A percentile compares a stretch with the other conserved stretches of the same genome.
These are phyloP conservation scores for Sweltsa coloradensis DNA, from an alignment of 1,140 invertebrate genomes.

Conservation along the genomic window DNA sequence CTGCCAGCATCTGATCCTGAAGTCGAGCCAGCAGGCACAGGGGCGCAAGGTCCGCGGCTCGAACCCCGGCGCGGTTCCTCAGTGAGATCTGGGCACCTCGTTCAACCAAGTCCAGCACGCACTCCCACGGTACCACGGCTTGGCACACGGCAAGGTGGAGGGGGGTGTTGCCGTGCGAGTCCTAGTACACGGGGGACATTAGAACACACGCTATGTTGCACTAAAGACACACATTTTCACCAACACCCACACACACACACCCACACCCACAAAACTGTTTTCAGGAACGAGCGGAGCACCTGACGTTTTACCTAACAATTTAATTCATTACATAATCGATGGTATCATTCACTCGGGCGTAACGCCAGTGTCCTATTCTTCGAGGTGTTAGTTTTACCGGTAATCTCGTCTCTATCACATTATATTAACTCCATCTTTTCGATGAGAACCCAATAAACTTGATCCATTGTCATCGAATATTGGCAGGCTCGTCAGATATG, in stretches of 20 bases:
- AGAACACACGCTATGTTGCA: neutral
- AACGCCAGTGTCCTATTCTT: too few relatives aligned
- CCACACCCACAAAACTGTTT: neutral
- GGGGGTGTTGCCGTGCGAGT: slow-evolving; percentile 39
- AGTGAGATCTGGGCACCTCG: slow-evolving; percentile 35
- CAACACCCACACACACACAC: too few relatives aligned
- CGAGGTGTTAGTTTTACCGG: too few relatives aligned
- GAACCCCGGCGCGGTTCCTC: slow-evolving; percentile 31
- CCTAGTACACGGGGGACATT: slow-evolving; percentile 26
- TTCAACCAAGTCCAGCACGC: slow-evolving; percentile 37
- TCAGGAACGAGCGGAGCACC: neutral
- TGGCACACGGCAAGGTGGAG: slow-evolving; percentile 40
- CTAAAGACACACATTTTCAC: too few relatives aligned
- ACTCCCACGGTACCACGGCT: slow-evolving; percentile 35
- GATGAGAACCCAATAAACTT: too few relatives aligned
- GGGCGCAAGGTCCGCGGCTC: slow-evolving; percentile 32
- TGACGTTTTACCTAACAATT: too few relatives aligned
- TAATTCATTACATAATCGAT: too few relatives aligned
- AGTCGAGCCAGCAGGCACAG: slow-evolving; percentile 29
- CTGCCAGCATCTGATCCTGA: slow-evolving; percentile 32
- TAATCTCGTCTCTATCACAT: too few relatives aligned
- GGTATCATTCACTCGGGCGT: too few relatives aligned
- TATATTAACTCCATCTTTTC: too few relatives aligned
- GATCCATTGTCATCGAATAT: too few relatives aligned
- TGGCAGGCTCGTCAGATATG: too few relatives aligned